Evolutionary conservation across 2,113 vertebrate genomes (phyloP).

Genomic region (Carassius carassius): DNA sequence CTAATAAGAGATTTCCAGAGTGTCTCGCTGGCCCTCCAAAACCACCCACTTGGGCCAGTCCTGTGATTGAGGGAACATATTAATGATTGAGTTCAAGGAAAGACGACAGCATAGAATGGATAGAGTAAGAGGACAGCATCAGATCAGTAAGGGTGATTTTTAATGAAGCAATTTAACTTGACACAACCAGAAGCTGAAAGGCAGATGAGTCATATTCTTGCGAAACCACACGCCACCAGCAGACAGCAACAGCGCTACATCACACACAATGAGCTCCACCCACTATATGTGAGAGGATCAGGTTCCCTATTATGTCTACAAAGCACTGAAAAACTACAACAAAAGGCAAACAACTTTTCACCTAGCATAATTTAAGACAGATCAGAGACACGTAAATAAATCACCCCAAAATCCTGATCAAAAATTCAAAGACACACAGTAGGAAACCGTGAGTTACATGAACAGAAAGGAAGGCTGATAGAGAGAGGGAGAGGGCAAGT

Average conservation of each 20-base stretch:
- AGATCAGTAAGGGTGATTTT: conserved; percentile 21
- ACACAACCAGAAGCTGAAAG: conserved; percentile 37
- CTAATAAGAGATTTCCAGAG: not conserved
- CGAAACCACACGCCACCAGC: conserved; percentile 33
- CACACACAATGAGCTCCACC: conserved; percentile 6
- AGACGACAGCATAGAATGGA: conserved; percentile 1
- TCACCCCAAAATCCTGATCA: not conserved
- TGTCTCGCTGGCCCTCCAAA: not conserved
- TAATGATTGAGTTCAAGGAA: conserved; percentile 9
- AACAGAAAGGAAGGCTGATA: conserved; percentile 47
- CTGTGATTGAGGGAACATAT: conserved; percentile 7
- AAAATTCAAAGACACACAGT: conserved; percentile 23
- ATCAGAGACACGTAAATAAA: not conserved
- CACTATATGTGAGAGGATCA: not conserved
- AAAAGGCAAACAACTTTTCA: not conserved
- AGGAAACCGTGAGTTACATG: conserved; percentile 48
- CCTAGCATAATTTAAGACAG: not conserved
- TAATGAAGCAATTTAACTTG: conserved; percentile 21
- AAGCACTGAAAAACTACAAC: not conserved
- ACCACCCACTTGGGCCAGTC: not conserved
- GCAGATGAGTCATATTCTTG: conserved; percentile 40
- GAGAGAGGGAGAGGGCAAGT: not conserved
- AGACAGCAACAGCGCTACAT: conserved; percentile 26
- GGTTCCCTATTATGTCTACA: conserved; percentile 5
- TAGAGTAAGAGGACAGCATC: conserved; percentile 13